Percentiles rank a stretch among this genome's conserved stretches.
Conservation (phyloP, 2,113 vertebrate genomes). For the Boulengeromyrus knoepffleri region DNA sequence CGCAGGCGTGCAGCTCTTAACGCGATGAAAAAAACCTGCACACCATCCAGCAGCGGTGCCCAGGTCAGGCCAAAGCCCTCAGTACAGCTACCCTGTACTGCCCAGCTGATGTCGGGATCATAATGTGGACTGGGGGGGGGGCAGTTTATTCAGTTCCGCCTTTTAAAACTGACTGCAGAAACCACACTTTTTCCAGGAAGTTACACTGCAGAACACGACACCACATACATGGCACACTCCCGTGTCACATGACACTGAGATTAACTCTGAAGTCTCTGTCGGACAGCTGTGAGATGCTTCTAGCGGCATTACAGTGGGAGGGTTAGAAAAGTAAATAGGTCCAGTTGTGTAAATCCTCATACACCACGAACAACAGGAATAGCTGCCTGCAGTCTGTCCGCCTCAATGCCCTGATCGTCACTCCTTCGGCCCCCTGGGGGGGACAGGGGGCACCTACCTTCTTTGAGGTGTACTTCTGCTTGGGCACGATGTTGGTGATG, state of each 20-base stretch:
- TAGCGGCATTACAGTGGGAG: background rate
- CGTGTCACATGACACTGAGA: background rate
- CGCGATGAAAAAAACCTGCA: background rate
- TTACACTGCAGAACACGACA: background rate
- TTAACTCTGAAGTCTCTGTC: background rate
- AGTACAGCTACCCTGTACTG: background rate
- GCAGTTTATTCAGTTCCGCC: background rate
- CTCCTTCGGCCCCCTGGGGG: background rate
- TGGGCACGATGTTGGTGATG: constrained; percentile 74
- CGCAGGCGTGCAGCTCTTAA: background rate
- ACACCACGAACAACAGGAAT: background rate
- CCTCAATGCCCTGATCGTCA: background rate
- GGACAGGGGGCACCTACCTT: constrained; percentile 66
- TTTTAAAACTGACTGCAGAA: background rate
- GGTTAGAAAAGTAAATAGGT: background rate
- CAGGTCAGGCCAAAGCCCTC: background rate
- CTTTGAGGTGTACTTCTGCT: constrained; percentile 95
- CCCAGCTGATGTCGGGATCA: background rate
- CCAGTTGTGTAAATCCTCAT: background rate
- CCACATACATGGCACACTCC: background rate
- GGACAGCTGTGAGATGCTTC: background rate
- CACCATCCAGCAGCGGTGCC: background rate
- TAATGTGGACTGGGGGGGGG: background rate
- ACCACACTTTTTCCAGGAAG: background rate
- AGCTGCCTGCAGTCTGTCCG: background rate